Evolutionary conservation across 35 echinoderm and acorn worm species (phyloP), one percentile per base, ranked within the genome.

Genomic region (Amphiura filiformis): DNA sequence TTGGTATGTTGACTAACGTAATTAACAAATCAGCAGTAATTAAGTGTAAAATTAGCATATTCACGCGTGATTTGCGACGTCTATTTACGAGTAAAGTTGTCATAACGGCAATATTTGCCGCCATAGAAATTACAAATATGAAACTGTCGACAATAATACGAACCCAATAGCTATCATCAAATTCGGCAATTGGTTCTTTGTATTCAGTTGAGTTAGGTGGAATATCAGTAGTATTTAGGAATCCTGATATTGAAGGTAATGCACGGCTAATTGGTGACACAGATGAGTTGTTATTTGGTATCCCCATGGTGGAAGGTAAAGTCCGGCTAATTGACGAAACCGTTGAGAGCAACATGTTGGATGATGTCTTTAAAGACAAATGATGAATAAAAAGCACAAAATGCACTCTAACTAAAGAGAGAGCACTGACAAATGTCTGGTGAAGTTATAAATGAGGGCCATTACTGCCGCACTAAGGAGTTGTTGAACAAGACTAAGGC

Each of bases 31-130:
- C 93, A 0, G 93, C 89, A 9, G 90, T 37, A 76, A 86, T 87
- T 33, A 94, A 61, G 49, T 94, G 93, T 35, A 94, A 42, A 17
- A 94, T 88, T 0, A 97, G 78, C 32, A 97, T 77, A 77, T 93
- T 97, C 22, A 97, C 88, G 0, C 95, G 84, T 17, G 95, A 93
- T 64, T 86, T 89, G 34, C 76, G 86, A 35, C 94, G 82, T 4
- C 89, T 41, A 3, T 81, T 81, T 75, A 82, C 80, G 34, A 96
- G 84, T 35, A 91, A 84, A 64, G 49, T 85, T 32, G 30, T 36
- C 38, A 91, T 44, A 4, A 91, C 89, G 30, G 75, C 89, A 22
- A 84, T n/a, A 38, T 91, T 91, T 9, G 76, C 81, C n/a, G 76
- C 75, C 28, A 49, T 75, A 31, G 89, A 91, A 32, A 91, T 32